These are phyloP conservation scores for Trichogramma pretiosum DNA, from an alignment of 1,140 invertebrate species.

Conservation along the genomic window DNA sequence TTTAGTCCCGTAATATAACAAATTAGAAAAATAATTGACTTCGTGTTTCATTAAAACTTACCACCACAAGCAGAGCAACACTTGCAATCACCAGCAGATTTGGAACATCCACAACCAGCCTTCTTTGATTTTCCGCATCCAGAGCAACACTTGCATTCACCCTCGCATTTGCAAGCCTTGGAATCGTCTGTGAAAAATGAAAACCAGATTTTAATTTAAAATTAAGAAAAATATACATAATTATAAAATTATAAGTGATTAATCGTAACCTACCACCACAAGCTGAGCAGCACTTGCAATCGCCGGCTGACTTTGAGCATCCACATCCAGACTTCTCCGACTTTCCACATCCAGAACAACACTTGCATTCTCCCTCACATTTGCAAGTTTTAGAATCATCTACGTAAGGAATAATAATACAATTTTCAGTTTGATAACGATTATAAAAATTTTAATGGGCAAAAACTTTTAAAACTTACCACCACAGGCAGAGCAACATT, in stretches of 20 bases:
- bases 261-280: conserved; percentile 4
- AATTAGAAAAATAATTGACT: not conserved
- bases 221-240: not conserved
- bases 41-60: not conserved
- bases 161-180: conserved; percentile 2
- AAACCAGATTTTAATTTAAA: not conserved
- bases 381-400: no score
- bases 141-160: conserved; percentile 6
- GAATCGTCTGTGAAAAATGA: not conserved
- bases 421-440: no score
- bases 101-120: not conserved
- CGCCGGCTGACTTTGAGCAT: not conserved
- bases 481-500: not conserved
- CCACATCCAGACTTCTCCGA: not conserved
- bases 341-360: not conserved
- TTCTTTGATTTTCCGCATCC: not conserved
- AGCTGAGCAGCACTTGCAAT: conserved; percentile 9
- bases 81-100: not conserved
- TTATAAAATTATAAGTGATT: not conserved
- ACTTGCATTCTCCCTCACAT: not conserved
- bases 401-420: no score
- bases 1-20: no score
- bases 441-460: no score
- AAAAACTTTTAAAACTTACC: not conserved
- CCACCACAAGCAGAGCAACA: not conserved